A percentile compares a stretch with the other conserved stretches of the same genome.
phyloP scores from a whole-genome alignment of 2,888 invertebrate species.

The Mimas tiliae region DNA sequence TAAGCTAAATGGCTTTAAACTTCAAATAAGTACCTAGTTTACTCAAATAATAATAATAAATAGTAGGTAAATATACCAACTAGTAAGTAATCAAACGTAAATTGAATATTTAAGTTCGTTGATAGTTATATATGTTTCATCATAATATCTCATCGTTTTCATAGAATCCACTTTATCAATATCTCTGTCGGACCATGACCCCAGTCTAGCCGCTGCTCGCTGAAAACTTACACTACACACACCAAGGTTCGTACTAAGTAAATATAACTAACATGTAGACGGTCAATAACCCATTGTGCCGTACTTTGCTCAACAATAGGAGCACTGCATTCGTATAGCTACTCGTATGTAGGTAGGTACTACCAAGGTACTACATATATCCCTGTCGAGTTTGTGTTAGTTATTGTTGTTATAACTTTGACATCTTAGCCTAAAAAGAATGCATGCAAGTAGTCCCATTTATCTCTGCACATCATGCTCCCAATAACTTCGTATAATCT shows the following conservation, averaged over 20 bases:
- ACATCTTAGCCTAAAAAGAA: slow-evolving; percentile 9
- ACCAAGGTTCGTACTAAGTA: slow-evolving; percentile 28
- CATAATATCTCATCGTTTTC: not conserved
- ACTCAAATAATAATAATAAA: no score
- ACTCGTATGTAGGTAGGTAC: not conserved
- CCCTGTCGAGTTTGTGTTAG: not conserved
- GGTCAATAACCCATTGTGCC: slow-evolving; percentile 40
- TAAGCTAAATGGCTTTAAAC: no score
- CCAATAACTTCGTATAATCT: slow-evolving; percentile 35
- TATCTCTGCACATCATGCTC: not conserved
- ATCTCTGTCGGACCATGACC: slow-evolving; percentile 25
- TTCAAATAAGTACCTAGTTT: no score
- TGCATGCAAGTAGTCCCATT: not conserved
- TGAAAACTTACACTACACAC: slow-evolving; percentile 29
- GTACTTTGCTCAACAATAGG: slow-evolving; percentile 33
- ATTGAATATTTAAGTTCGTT: no score
- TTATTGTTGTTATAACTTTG: not conserved
- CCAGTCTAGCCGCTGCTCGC: slow-evolving; percentile 28
- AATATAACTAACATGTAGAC: slow-evolving; percentile 29
- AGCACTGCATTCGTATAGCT: not conserved
- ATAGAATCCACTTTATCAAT: not conserved
- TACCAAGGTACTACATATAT: no score
- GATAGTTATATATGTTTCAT: not conserved
- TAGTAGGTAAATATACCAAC: no score
- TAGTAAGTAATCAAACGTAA: no score